A percentile compares a stretch with the other conserved stretches of the same genome.
Evolutionary conservation across 2,797 vertebrate genomes (phyloP).

Genomic region (Halcyon smyrnensis): DNA sequence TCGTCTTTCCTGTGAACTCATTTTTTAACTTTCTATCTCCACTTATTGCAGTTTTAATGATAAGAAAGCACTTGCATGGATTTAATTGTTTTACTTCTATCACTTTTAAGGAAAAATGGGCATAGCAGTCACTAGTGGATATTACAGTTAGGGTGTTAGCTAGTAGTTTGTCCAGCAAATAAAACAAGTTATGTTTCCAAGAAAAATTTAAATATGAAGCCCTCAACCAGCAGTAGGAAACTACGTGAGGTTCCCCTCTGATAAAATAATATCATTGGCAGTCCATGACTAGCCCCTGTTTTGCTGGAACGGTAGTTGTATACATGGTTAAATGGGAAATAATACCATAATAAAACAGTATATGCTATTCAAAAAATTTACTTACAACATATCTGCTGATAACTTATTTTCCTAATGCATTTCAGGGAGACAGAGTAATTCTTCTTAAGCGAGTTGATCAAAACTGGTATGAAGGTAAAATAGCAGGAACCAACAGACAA

Average conservation of each 20-base stretch:
- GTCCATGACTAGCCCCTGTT: not conserved
- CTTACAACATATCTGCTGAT: not conserved
- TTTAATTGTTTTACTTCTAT: not conserved
- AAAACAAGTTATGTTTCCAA: not conserved
- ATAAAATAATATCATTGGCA: not conserved
- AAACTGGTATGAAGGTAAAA: conserved; percentile 99
- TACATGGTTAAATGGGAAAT: not conserved
- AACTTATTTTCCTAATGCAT: conserved; percentile 49
- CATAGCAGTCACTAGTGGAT: not conserved
- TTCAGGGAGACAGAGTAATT: conserved; percentile 92
- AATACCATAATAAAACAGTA: not conserved
- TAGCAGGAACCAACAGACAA: conserved; percentile 92
- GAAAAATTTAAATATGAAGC: not conserved
- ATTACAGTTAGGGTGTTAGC: not conserved
- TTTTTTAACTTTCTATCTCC: not conserved
- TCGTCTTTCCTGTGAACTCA: not conserved
- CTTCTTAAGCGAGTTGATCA: conserved; percentile 95
- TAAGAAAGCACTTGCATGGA: not conserved
- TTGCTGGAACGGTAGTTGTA: not conserved
- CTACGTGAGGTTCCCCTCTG: not conserved
- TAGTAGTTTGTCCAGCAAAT: not conserved
- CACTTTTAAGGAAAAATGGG: not conserved
- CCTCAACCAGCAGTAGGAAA: not conserved
- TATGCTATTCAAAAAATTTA: not conserved
- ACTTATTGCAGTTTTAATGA: not conserved